phyloP scores from a whole-genome alignment of 2,797 vertebrate genomes.

The Trichosurus vulpecula region DNA sequence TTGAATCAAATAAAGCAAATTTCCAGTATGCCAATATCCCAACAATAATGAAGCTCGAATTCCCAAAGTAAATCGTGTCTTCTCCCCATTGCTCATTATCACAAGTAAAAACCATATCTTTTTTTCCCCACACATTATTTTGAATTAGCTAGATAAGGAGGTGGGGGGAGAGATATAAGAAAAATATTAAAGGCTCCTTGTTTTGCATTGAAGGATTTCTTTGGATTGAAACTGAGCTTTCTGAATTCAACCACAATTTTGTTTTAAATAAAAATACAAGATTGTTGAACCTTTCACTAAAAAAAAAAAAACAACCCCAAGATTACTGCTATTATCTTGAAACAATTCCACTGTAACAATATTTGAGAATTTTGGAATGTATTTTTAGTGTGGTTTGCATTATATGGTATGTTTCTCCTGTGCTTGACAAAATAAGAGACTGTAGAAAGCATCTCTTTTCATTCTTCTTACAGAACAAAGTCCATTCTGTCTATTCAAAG shows the following conservation, averaged over 20 bases:
- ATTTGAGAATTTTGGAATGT: constrained; percentile 5
- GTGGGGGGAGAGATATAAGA: constrained; percentile 17
- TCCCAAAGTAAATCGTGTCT: neutral
- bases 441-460: neutral
- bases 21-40: neutral
- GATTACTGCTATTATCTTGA: neutral
- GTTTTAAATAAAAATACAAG: constrained; percentile 15
- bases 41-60: neutral
- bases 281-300: neutral
- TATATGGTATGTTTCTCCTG: neutral
- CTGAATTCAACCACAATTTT: constrained; percentile 23
- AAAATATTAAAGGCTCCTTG: neutral
- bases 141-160: neutral
- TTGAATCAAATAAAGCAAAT: constrained; percentile 9
- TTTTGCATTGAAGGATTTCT: neutral
- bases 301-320: neutral
- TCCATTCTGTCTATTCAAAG: constrained; percentile 23
- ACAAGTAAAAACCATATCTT: constrained; percentile 44
- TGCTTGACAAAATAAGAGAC: neutral
- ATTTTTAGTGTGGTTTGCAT: neutral
- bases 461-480: constrained; percentile 26
- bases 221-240: constrained; percentile 24
- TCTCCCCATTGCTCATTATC: constrained; percentile 22
- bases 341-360: fast-evolving
- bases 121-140: neutral